Base-by-base conservation (phyloP, 30 jellyfish, hydroid and myxozoan species). In the Aurelia sp. region DNA sequence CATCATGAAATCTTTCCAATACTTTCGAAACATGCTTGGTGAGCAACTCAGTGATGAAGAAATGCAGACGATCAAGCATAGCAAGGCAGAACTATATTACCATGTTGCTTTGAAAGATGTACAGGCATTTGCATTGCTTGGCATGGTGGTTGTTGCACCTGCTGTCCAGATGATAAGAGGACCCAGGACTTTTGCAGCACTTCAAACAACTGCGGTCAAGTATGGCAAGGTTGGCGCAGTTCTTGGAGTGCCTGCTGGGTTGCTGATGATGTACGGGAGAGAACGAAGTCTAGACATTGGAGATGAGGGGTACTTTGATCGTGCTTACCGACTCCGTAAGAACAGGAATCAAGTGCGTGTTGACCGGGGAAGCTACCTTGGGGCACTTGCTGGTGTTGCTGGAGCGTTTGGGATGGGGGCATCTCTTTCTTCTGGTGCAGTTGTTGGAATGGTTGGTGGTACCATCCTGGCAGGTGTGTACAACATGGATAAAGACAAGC, bases 41-140 rank as follows among this genome's bases (percentile, higher is more conserved):
- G 97, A 74, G 50, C 71, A 63, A 15, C 58, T 90, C 60, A 65
- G 91, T 66, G 97, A 90, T 64, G 95, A 90, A 6, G 94, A 90
- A 4, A 62, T 71, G 84, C 91, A 90, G 50, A 79, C 53, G 59
- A 69, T 90, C 37, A 64, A 61, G 53, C 84, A 90, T 67, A 57
- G 91, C 66, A 71, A 83, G 23, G 86, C 51, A 47, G 97, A 90
- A 71, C 30, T 90, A 68, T 90, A 85, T 62, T 82, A 85, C 35
- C 97, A 90, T 66, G 97, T 90, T 33, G 72, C 82, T 57, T 61
- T 81, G 47, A 90, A 90, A 62, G 90, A 90, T 68, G 97, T 90
- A 6, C 97, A 90, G 62, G 91, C 91, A 37, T 90, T 90, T 69
- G 89, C 95, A 5, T 69, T 84, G 50, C 79, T 90, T 60, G 95